These are phyloP conservation scores for Lamprotornis superbus DNA, from an alignment of 2,113 vertebrate species.

Conservation along the genomic window DNA sequence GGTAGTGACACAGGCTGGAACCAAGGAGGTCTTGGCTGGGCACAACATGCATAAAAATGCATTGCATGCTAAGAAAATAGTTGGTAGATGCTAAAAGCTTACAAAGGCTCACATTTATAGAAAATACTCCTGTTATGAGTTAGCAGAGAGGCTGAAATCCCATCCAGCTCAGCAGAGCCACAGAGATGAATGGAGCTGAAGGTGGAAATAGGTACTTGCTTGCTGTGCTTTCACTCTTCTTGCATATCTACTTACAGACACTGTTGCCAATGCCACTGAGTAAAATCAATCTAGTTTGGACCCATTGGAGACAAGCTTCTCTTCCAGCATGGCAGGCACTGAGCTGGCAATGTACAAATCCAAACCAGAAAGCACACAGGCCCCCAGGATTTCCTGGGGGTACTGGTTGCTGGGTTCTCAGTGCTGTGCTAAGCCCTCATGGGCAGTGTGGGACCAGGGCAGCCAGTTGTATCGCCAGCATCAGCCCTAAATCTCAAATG, in stretches of 20 bases:
- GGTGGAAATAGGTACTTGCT: not conserved
- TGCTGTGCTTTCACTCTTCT: not conserved
- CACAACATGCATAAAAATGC: not conserved
- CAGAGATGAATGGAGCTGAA: not conserved
- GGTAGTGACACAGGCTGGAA: not conserved
- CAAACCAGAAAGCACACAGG: not conserved
- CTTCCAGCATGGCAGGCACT: not conserved
- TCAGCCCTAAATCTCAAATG: not conserved
- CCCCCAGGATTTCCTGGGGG: not conserved
- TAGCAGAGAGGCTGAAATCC: not conserved
- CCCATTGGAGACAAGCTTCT: not conserved
- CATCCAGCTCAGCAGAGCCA: not conserved
- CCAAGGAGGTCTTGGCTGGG: not conserved
- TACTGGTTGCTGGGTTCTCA: not conserved
- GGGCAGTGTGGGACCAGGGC: fast-evolving
- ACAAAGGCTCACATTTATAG: not conserved
- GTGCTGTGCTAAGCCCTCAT: not conserved
- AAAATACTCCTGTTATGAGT: not conserved
- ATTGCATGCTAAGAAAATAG: not conserved
- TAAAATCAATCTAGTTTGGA: not conserved
- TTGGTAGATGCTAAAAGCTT: not conserved
- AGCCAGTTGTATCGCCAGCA: not conserved
- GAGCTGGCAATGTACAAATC: not conserved
- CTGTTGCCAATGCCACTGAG: not conserved
- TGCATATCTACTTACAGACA: not conserved